Evolutionary conservation across 1,140 invertebrate species (phyloP).

Genomic region (Antheraea mylitta): DNA sequence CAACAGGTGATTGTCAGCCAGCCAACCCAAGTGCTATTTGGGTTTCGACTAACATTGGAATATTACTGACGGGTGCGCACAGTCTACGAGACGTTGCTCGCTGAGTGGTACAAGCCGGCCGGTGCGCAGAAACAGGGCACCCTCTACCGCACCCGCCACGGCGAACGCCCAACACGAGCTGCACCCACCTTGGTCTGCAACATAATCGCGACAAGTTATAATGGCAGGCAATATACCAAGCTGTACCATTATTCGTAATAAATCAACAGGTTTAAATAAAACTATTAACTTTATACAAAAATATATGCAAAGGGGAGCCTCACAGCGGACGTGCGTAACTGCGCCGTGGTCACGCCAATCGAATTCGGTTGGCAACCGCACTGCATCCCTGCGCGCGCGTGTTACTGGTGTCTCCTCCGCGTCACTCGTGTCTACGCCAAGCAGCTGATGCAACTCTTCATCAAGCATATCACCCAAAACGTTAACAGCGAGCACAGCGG

Average conservation of each 20-base stretch:
- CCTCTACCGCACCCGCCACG: constrained; percentile 95
- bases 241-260: too few relatives aligned
- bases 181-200: constrained; percentile 91
- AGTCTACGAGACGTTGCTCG: constrained; percentile 96
- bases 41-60: background rate
- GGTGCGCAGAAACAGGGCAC: constrained; percentile 92
- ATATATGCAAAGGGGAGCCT: constrained; percentile 10
- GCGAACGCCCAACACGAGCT: constrained; percentile 99
- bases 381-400: constrained; percentile 12
- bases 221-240: background rate
- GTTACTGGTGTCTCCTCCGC: constrained; percentile 37
- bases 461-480: constrained; percentile 31
- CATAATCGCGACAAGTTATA: background rate
- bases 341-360: constrained; percentile 56
- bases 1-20: background rate
- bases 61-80: constrained; percentile 90
- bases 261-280: background rate
- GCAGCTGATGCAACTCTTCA: constrained; percentile 22
- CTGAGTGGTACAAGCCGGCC: constrained; percentile 90
- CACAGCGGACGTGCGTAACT: constrained; percentile 33
- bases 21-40: background rate
- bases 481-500: constrained; percentile 34
- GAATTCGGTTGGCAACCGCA: constrained; percentile 31
- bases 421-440: constrained; percentile 16
- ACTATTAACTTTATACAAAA: too few relatives aligned